Base-by-base conservation (phyloP, 37 sponge, comb jelly and placozoan genomes). In the Axinella damicornis region DNA sequence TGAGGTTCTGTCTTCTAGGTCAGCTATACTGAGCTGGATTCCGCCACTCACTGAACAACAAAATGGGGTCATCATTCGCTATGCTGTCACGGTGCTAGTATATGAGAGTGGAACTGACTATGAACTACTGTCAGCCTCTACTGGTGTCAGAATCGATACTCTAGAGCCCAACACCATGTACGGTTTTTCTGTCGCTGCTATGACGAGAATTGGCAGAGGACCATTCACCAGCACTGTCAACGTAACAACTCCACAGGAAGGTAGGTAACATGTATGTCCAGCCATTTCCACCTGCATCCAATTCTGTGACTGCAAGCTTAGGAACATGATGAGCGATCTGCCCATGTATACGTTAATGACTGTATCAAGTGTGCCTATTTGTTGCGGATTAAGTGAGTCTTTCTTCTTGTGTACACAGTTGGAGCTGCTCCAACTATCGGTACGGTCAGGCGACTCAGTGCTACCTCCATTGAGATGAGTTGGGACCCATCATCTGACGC, bases 51-150 rank as follows among this genome's bases (percentile, higher is more conserved):
- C 9, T 68, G 68, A 38, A 4, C 21, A 65, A 1, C 67, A 36
- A 17, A 80, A 80, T 80, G 81, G 81, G 9, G 69, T 80, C 5
- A 67, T 80, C 21, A 80, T 53, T 40, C 52, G 69, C 17, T 80
- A 80, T 15, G 16, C 56, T 6, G 32, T 76, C 53, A 76, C 9
- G 2, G 77, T 76, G 9, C 2, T 33, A 34, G 62, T 33, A 5
- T 2, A 28, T 2, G 77, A 76, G 34, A 76, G 37, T 33, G 62
- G 24, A 20, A 33, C 56, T 34, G 35, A 13, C 2, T 59, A 24
- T 30, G 25, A 25, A 21, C 35, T 76, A 2, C 30, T 25, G 5
- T 59, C 77, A 57, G 56, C 16, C 11, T 33, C 59, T 5, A 32
- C 61, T 5, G 24, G 18, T 21, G 9, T 59, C 9, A 58, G 5